Evolutionary conservation across 1,140 invertebrate species (phyloP), one percentile per base, ranked within the genome.

Genomic region (Apocrypta bakeri): DNA sequence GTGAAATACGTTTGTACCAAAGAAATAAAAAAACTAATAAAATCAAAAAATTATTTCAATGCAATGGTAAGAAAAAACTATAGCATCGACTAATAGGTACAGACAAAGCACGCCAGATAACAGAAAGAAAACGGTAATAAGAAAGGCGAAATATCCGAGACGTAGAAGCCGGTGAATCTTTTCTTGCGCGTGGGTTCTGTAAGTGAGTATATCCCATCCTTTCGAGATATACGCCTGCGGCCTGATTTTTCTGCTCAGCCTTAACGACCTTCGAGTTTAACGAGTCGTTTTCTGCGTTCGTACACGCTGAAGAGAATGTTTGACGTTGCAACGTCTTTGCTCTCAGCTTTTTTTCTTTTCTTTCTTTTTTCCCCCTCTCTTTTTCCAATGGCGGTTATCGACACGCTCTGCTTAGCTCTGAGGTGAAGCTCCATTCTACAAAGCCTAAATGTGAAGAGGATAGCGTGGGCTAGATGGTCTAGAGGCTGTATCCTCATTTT

Each of bases 261-360:
- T 71, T 77, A 82, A 82, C 48, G 81, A 83, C 68, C 75, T 29
- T 72, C 31, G 11, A 48, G 29, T 78, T 83, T 78, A 78, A 83
- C 74, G 66, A 78, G 72, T 78, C 69, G 81, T 17, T 29, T 12
- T 27, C 40, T 8, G 21, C 31, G 11, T 12, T n/a, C 8, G 25
- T 27, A 69, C 42, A 64, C 37, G 63, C 71, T 21, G 27, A 76
- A 76, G 63, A 37, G 56, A 37, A 37, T 37, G 37, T 81, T 83
- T 33, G 83, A 84, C 86, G 82, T 80, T 76, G 79, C 14, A 78
- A 82, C 82, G 84, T 84, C 82, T 74, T 9, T 0, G 9, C 72
- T 74, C 72, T 74, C 72, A 17, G n/a, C n/a, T n/a, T n/a, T n/a
- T n/a, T n/a, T n/a, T n/a, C n/a, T n/a, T n/a, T n/a, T n/a, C n/a